Evolutionary conservation across 2,888 invertebrate species (phyloP).

Genomic region (Smittia aterrima): DNA sequence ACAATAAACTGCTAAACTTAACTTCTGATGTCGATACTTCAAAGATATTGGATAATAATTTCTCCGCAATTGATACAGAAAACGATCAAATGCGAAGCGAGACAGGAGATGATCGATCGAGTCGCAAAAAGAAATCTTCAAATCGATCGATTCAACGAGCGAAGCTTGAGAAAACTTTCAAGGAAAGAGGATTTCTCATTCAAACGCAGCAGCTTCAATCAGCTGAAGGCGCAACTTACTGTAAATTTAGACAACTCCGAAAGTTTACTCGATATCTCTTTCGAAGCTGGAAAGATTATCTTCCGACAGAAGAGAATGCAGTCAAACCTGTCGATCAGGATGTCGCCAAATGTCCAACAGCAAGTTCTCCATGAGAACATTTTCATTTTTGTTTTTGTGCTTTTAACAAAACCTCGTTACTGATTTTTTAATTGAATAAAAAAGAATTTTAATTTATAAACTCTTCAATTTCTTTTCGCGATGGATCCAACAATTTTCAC

Average conservation of each 20-base stretch:
- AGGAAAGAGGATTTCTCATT: constrained; percentile 88
- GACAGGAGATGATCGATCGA: constrained; percentile 54
- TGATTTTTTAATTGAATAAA: neutral
- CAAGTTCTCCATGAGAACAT: neutral
- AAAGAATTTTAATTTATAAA: too few relatives aligned
- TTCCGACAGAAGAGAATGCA: constrained; percentile 65
- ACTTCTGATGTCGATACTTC: neutral
- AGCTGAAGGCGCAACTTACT: constrained; percentile 90
- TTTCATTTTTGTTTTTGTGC: neutral
- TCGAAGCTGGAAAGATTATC: constrained; percentile 89
- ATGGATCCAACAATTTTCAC: too few relatives aligned
- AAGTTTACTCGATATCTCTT: constrained; percentile 90
- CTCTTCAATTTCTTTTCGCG: too few relatives aligned
- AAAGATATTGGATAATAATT: constrained; percentile 6
- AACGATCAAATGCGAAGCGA: constrained; percentile 8
- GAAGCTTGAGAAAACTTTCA: constrained; percentile 87
- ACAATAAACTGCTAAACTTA: constrained; percentile 51
- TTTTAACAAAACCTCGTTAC: neutral
- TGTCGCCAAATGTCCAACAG: neutral
- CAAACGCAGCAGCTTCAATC: constrained; percentile 91
- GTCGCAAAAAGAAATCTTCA: constrained; percentile 62
- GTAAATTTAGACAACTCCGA: constrained; percentile 84
- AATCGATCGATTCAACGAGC: constrained; percentile 81
- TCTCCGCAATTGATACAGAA: too few relatives aligned
- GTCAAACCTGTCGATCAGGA: neutral